phyloP scores from a whole-genome alignment of 2,797 vertebrate genomes.

The Poeciliopsis infans region DNA sequence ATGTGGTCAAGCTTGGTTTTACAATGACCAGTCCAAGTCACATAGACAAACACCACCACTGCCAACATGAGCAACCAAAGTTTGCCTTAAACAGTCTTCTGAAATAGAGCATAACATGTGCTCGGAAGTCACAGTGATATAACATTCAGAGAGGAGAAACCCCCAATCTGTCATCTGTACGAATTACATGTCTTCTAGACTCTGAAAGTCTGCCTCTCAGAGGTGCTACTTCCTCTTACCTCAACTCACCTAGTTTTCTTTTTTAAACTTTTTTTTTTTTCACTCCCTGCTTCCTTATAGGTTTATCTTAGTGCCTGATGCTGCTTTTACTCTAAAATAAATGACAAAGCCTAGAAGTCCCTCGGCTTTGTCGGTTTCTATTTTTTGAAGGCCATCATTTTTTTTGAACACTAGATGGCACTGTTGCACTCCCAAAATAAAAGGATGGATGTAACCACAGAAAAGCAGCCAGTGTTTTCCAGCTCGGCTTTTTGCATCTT shows the following conservation, averaged over 20 bases:
- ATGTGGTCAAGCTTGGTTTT: neutral
- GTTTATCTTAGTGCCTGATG: constrained; percentile 50
- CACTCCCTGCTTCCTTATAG: constrained; percentile 32
- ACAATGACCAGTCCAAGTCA: neutral
- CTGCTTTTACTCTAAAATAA: constrained; percentile 37
- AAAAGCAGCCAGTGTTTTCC: constrained; percentile 2
- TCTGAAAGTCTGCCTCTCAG: constrained; percentile 41
- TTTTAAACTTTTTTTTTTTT: constrained; percentile 4
- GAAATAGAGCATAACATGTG: constrained; percentile 38
- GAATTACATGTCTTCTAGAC: constrained; percentile 46
- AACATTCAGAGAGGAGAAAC: constrained; percentile 21
- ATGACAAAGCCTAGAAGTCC: constrained; percentile 38
- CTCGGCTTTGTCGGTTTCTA: constrained; percentile 12
- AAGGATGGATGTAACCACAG: constrained; percentile 8
- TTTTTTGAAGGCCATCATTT: constrained; percentile 7
- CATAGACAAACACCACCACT: neutral
- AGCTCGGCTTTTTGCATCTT: constrained; percentile 18
- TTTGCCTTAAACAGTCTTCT: constrained; percentile 24
- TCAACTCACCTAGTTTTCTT: constrained; percentile 49
- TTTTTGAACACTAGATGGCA: constrained; percentile 63
- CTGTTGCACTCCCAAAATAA: constrained; percentile 36
- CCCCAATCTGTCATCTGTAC: constrained; percentile 47
- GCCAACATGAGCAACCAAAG: constrained; percentile 31
- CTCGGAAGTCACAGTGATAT: constrained; percentile 36
- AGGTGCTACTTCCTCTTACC: constrained; percentile 48